Base-by-base conservation (phyloP, 2,888 invertebrate genomes). In the Orthosia cruda region DNA sequence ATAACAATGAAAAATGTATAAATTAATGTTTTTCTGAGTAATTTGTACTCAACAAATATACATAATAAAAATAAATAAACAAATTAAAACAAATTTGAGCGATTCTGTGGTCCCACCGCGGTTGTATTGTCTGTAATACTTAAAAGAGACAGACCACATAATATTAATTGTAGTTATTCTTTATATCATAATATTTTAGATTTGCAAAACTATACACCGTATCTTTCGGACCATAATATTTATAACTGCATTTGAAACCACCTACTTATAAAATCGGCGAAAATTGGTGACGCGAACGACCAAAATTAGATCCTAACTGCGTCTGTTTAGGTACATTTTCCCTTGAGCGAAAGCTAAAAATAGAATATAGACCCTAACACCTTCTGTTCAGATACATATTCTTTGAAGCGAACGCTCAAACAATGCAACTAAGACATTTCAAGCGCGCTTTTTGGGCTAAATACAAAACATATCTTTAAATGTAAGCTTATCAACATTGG, bases 61-160 rank as follows among this genome's bases (percentile, higher is more conserved):
- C 15, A 55, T 15, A 54, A 50, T 71, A 72, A 72, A 62, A 40
- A 40, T 40, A 32, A 32, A 26, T n/a, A 50, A 61, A 47, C 20
- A 71, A 70, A 78, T 57, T 62, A 67, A 58, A 71, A 59, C n/a
- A 54, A 52, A 73, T 78, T 88, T 87, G 86, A 86, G 88, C 86
- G 72, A 71, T 74, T 78, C 64, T 74, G 68, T 88, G 88, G 88
- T 83, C 88, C 86, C 88, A 54, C 55, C 72, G 69, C 80, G 58
- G 57, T 66, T 68, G 57, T 58, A 77, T 82, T 63, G 63, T 70
- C 54, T 66, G 47, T 61, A 55, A 67, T 49, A 55, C 63, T 71
- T 62, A 54, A 65, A 68, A 50, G 67, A 80, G 47, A 71, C 75
- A 77, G 79, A 82, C 77, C 82, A 80, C 79, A 59, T 62, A 32